Base-by-base conservation (phyloP, 2,113 vertebrate species). In the Chiloscyllium plagiosum region DNA sequence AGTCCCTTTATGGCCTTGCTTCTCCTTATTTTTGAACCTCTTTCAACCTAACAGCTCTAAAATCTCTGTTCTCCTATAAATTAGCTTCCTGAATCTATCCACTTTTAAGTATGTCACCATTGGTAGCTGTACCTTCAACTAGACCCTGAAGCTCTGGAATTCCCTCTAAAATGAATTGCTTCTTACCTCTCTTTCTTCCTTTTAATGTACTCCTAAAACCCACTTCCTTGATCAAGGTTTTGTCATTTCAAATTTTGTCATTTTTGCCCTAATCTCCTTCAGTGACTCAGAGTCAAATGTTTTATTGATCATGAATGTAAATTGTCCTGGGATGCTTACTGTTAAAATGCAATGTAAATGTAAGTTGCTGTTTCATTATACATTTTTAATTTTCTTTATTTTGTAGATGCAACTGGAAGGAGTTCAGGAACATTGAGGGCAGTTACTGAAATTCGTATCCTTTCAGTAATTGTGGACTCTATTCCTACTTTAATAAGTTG, bases 381-480 rank as follows among this genome's bases (percentile, higher is more conserved):
- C 4, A 37, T 68, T 93, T 93, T 37, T n/a, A 92, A 65, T 95
- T 26, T 95, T 50, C 80, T 96, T 83, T 96, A 97, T 96, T 96
- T 95, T 97, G 97, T 96, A 99, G 99, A 97, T 78, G 96, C 96
- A 96, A 96, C 97, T 95, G 97, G 96, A 97, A 97, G 96, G 96
- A 96, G 96, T 89, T 80, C 97, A 80, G 97, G 97, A 96, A 96
- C 97, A 61, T 97, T 99, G 96, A 98, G 98, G 52, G 96, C 99
- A 96, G 98, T 99, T 93, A 98, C 98, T 96, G 99, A 99, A 98
- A 99, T 99, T 85, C 98, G 99, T 99, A 99, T 99, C 99, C 98
- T 99, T 98, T 96, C 61, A 93, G 68, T 3, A 33, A 65, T 50
- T 33, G 47, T 83, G 47, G 29, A 24, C 65, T 96, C 0, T 33